Evolutionary conservation across 2,113 vertebrate genomes (phyloP).

Genomic region (Anthoscopus minutus): DNA sequence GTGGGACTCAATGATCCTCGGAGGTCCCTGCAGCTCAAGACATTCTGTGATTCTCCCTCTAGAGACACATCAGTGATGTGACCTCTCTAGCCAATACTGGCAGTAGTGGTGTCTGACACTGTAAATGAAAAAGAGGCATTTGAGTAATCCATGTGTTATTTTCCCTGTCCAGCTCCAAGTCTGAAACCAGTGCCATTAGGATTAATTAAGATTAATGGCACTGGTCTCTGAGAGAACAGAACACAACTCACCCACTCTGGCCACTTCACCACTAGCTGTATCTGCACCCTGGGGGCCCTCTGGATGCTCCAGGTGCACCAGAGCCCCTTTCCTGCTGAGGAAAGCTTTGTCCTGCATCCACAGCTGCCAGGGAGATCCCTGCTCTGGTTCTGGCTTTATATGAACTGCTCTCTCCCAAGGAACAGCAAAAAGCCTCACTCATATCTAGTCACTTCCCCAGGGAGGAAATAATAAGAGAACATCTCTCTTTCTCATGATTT

Average conservation of each 20-base stretch:
- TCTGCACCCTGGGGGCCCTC: background rate
- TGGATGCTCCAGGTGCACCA: background rate
- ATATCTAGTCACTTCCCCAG: background rate
- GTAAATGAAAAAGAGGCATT: background rate
- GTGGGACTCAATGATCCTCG: rapidly evolving
- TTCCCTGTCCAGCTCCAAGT: background rate
- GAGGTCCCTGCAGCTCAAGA: background rate
- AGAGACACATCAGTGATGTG: background rate
- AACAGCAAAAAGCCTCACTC: background rate
- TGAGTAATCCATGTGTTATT: background rate
- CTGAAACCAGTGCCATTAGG: background rate
- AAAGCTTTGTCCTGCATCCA: background rate
- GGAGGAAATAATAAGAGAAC: background rate
- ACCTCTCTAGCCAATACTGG: background rate
- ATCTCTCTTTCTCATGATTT: background rate
- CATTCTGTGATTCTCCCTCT: background rate
- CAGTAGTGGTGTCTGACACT: background rate
- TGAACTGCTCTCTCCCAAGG: background rate
- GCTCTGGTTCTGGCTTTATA: background rate
- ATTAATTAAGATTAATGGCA: background rate
- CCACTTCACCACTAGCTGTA: background rate
- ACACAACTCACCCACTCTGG: background rate
- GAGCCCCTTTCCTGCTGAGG: background rate
- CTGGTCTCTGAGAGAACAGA: background rate
- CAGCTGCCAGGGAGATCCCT: background rate